phyloP scores from a whole-genome alignment of 2,888 invertebrate species.

The Eupithecia exiguata region DNA sequence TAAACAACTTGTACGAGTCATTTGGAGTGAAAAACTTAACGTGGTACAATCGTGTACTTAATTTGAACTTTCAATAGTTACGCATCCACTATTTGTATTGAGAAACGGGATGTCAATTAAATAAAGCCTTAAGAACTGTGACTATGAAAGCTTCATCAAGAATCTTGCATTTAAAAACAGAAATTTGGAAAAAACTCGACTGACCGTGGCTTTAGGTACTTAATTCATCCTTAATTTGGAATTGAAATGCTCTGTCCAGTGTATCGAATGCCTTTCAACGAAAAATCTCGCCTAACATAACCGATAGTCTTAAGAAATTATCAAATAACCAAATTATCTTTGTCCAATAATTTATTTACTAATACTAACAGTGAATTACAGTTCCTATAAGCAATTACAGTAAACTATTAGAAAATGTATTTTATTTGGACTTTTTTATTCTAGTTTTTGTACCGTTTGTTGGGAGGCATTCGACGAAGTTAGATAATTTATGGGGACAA shows the following conservation, averaged over 20 bases:
- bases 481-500: constrained; percentile 53
- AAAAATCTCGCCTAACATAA: constrained; percentile 42
- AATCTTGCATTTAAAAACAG: constrained; percentile 65
- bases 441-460: constrained; percentile 54
- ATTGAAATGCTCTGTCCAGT: constrained; percentile 68
- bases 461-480: constrained; percentile 58
- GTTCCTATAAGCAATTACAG: constrained; percentile 77
- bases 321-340: constrained; percentile 51
- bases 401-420: constrained; percentile 67
- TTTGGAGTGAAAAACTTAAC: constrained; percentile 42
- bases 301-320: constrained; percentile 55
- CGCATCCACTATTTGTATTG: constrained; percentile 58
- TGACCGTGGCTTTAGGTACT: constrained; percentile 66
- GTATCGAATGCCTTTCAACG: constrained; percentile 63
- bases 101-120: constrained; percentile 77
- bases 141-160: constrained; percentile 65
- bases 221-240: constrained; percentile 67
- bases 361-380: constrained; percentile 72
- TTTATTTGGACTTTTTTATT: constrained; percentile 66
- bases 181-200: constrained; percentile 66
- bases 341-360: constrained; percentile 64
- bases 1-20: constrained; percentile 37
- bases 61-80: constrained; percentile 69
- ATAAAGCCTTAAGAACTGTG: constrained; percentile 71
- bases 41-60: constrained; percentile 64